phyloP scores from a whole-genome alignment of 2,113 vertebrate genomes.

The Neoarius graeffei region DNA sequence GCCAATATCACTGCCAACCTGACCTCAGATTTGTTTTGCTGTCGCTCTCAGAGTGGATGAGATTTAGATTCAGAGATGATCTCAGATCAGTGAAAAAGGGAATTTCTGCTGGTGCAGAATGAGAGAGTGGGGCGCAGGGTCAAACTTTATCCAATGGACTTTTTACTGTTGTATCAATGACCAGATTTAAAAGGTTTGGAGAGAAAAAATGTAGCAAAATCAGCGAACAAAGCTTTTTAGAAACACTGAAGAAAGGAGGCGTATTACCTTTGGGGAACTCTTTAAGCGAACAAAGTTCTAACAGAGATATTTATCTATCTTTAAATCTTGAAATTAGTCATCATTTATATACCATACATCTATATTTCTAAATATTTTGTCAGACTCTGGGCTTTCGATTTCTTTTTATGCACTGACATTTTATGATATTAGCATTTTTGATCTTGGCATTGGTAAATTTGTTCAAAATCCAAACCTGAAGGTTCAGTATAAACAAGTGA shows the following conservation, averaged over 20 bases:
- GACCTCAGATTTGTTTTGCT: not conserved
- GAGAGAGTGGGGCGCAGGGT: not conserved
- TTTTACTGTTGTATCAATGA: not conserved
- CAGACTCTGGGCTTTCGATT: too few species aligned
- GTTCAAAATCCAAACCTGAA: not conserved
- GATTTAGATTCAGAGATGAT: not conserved
- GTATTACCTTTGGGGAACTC: not conserved
- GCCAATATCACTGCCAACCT: not conserved
- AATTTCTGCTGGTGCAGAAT: not conserved
- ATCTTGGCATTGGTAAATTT: not conserved
- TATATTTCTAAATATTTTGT: too few species aligned
- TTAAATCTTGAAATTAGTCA: not conserved
- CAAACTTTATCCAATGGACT: conserved; percentile 19
- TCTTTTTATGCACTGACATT: not conserved
- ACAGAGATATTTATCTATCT: not conserved
- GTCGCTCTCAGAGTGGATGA: not conserved
- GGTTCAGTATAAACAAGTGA: not conserved
- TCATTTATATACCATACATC: not conserved
- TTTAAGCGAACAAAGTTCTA: not conserved
- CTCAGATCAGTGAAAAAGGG: not conserved
- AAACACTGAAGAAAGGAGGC: not conserved
- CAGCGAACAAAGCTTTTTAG: not conserved
- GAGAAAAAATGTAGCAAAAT: not conserved
- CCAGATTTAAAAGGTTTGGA: not conserved
- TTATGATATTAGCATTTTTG: not conserved